Evolutionary conservation across 2,797 vertebrate genomes (phyloP).

Genomic region (Lacerta viridis): DNA sequence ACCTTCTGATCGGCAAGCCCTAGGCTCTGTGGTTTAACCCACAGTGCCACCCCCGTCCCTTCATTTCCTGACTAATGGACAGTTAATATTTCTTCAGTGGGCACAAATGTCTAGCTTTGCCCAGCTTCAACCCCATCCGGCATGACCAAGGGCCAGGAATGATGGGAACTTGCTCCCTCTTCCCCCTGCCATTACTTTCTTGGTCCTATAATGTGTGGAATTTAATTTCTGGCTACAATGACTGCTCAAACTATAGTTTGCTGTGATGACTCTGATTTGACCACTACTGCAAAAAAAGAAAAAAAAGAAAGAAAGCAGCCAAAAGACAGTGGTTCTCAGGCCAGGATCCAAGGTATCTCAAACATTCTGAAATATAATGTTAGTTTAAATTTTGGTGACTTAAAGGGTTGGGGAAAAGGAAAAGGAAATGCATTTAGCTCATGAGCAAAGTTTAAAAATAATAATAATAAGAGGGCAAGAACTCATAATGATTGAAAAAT

Average conservation of each 20-base stretch:
- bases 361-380: conserved; percentile 17
- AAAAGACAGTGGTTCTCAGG: not conserved
- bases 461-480: conserved; percentile 46
- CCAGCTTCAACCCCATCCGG: no score
- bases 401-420: not conserved
- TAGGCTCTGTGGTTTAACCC: no score
- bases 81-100: not conserved
- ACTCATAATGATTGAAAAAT: conserved; percentile 56
- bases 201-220: no score
- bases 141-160: no score
- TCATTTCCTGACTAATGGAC: not conserved
- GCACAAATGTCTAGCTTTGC: not conserved
- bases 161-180: no score
- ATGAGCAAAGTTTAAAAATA: conserved; percentile 35
- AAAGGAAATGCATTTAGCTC: conserved; percentile 38
- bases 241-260: no score
- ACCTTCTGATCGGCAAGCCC: no score
- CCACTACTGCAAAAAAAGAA: conserved; percentile 6
- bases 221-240: no score
- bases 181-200: no score
- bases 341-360: not conserved
- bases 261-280: not conserved
- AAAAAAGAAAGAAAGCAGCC: accelerated
- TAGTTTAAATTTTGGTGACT: conserved; percentile 38
- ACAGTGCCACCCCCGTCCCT: no score